Conservation (phyloP, 2,113 vertebrate genomes). For the Microtus pennsylvanicus region DNA sequence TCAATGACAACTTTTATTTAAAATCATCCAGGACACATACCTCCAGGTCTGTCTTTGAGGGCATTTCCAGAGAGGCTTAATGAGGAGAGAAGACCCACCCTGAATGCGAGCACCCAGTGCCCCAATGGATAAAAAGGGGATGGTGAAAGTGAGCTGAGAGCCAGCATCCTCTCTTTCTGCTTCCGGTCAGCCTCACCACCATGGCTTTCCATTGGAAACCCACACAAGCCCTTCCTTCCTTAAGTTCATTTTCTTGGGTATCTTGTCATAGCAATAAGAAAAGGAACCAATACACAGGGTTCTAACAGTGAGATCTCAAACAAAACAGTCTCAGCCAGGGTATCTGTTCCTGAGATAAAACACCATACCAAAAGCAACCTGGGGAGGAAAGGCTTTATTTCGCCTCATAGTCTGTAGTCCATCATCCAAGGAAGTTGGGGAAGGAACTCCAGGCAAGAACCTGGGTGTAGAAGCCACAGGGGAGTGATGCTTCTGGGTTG, state of each 20-base stretch:
- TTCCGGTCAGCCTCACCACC: background rate
- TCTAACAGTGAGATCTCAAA: background rate
- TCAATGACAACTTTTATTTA: background rate
- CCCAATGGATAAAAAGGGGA: background rate
- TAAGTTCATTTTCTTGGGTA: background rate
- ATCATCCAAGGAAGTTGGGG: background rate
- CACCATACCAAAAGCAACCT: background rate
- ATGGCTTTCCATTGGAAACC: background rate
- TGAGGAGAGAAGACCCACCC: background rate
- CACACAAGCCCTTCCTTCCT: background rate
- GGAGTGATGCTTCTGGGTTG: background rate
- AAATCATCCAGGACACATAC: background rate
- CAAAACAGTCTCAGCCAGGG: background rate
- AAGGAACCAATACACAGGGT: background rate
- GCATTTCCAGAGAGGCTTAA: background rate
- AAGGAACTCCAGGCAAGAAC: background rate
- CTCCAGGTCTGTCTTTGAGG: background rate
- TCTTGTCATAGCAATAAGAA: background rate
- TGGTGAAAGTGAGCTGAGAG: background rate
- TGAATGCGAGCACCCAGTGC: background rate
- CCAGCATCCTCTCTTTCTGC: background rate
- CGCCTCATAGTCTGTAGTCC: background rate
- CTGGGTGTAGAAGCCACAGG: background rate
- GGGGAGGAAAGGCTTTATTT: background rate
- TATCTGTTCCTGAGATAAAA: background rate